phyloP scores from a whole-genome alignment of 2,888 invertebrate genomes.

The Euzophera pinguis region DNA sequence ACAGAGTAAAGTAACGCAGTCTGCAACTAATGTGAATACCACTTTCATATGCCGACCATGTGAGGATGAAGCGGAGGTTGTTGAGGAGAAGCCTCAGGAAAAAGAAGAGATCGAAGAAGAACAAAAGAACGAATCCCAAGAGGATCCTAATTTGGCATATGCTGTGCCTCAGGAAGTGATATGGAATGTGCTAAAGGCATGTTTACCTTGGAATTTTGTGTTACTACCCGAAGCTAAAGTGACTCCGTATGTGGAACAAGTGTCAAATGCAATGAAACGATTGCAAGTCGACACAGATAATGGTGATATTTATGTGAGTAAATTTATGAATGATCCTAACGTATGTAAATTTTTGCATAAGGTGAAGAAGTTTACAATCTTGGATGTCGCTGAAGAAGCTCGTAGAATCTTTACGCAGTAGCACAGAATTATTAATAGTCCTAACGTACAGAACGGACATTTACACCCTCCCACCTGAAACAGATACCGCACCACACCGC shows the following conservation, averaged over 20 bases:
- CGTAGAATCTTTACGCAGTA: slow-evolving; percentile 29
- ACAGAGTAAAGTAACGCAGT: slow-evolving; percentile 40
- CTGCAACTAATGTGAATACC: slow-evolving; percentile 46
- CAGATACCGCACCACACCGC: too few species aligned
- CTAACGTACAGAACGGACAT: too few species aligned
- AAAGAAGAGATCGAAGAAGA: slow-evolving; percentile 48
- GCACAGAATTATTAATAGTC: background rate
- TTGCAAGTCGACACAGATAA: slow-evolving; percentile 57
- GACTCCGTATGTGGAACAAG: slow-evolving; percentile 47
- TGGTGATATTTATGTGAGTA: slow-evolving; percentile 60
- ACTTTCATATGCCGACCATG: slow-evolving; percentile 62
- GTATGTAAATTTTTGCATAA: slow-evolving; percentile 58
- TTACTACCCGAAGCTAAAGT: slow-evolving; percentile 46
- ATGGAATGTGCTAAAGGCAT: slow-evolving; percentile 61
- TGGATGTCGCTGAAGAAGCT: slow-evolving; percentile 49
- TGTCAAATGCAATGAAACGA: slow-evolving; percentile 41
- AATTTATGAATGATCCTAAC: slow-evolving; percentile 50
- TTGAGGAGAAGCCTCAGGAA: slow-evolving; percentile 41
- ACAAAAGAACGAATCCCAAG: slow-evolving; percentile 36
- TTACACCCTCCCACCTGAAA: too few species aligned
- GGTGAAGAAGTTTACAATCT: slow-evolving; percentile 58
- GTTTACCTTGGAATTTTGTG: slow-evolving; percentile 65
- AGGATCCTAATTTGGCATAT: slow-evolving; percentile 51
- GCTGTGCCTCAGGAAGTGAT: slow-evolving; percentile 56
- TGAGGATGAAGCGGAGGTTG: slow-evolving; percentile 36